Evolutionary conservation across 2,888 invertebrate genomes (phyloP).

Genomic region (Eupeodes latifasciatus): DNA sequence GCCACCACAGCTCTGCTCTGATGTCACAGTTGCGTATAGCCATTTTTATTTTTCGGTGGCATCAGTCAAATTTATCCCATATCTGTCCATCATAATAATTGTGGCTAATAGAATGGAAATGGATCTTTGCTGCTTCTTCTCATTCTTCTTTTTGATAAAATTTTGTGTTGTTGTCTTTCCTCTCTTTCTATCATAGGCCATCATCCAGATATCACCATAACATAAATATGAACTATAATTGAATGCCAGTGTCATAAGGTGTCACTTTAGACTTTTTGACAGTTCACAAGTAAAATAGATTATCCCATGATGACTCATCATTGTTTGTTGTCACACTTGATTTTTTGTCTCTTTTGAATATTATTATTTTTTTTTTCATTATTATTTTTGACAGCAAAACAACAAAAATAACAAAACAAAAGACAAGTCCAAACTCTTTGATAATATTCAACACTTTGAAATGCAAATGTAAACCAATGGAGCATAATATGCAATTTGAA

Average conservation of each 20-base stretch:
- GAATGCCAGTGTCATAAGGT: slow-evolving; percentile 62
- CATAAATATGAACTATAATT: slow-evolving; percentile 47
- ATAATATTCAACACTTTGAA: slow-evolving; percentile 52
- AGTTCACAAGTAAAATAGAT: slow-evolving; percentile 74
- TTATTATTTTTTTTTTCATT: neutral
- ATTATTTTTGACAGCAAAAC: no score
- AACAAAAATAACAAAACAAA: neutral
- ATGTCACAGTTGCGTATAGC: slow-evolving; percentile 29
- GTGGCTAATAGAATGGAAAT: slow-evolving; percentile 73
- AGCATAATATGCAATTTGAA: slow-evolving; percentile 65
- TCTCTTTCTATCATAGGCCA: slow-evolving; percentile 23
- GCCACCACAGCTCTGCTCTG: neutral
- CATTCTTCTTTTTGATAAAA: neutral
- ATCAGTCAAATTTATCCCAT: slow-evolving; percentile 72
- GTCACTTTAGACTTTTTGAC: slow-evolving; percentile 61
- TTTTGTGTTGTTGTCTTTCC: neutral
- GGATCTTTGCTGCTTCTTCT: slow-evolving; percentile 39
- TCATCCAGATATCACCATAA: neutral
- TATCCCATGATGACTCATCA: slow-evolving; percentile 56
- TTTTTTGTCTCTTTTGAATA: slow-evolving; percentile 8
- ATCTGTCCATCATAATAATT: slow-evolving; percentile 76
- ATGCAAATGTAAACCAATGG: slow-evolving; percentile 70
- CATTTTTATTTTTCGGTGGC: slow-evolving; percentile 46
- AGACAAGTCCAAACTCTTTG: neutral
- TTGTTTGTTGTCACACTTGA: slow-evolving; percentile 52